These are phyloP conservation scores for Alloscopus bannaensis DNA, from an alignment of 2,888 invertebrate genomes.

Conservation along the genomic window DNA sequence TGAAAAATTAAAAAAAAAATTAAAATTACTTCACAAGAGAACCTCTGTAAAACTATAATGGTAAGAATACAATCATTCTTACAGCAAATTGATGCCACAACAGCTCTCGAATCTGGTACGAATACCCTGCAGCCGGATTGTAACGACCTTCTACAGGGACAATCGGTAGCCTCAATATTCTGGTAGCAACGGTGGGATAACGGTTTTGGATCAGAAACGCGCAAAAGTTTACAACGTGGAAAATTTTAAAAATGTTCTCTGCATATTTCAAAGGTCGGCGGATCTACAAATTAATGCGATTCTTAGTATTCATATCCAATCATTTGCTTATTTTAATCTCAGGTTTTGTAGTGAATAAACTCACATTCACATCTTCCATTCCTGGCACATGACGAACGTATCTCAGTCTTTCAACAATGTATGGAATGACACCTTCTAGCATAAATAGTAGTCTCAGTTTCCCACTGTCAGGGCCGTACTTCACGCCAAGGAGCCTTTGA, in stretches of 20 bases:
- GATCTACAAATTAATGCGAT: constrained; percentile 39
- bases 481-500: constrained; percentile 62
- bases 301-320: neutral
- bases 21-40: neutral
- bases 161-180: constrained; percentile 53
- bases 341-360: neutral
- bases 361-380: neutral
- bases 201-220: constrained; percentile 68
- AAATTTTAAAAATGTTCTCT: constrained; percentile 37
- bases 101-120: constrained; percentile 68
- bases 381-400: constrained; percentile 15
- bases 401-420: constrained; percentile 52
- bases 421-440: constrained; percentile 61
- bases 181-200: constrained; percentile 62
- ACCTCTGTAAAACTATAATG: neutral
- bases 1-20: constrained; percentile 36
- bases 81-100: constrained; percentile 72
- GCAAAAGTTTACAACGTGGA: constrained; percentile 64
- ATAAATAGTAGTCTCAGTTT: constrained; percentile 55
- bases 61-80: constrained; percentile 6
- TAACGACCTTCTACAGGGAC: constrained; percentile 52
- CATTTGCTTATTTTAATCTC: neutral
- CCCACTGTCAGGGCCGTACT: constrained; percentile 39
- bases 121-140: constrained; percentile 63
- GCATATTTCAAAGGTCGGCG: constrained; percentile 27